phyloP scores from a whole-genome alignment of 1,140 invertebrate genomes.

The Lepeophtheirus salmonis region DNA sequence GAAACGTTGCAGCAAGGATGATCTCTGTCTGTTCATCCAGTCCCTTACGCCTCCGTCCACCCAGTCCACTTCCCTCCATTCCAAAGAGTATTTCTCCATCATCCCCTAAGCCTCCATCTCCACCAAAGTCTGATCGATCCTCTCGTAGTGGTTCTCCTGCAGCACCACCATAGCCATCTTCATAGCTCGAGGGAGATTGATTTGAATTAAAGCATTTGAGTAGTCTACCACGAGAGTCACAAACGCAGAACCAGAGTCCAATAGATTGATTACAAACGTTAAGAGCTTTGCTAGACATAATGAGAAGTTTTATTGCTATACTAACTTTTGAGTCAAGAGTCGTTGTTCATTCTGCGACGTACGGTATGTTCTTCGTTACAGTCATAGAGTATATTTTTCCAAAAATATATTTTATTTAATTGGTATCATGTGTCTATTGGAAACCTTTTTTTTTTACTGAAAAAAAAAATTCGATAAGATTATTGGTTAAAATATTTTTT shows the following conservation, averaged over 20 bases:
- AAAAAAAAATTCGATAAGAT: too few species aligned
- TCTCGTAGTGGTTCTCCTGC: background rate
- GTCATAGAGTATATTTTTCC: too few species aligned
- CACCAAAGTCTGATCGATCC: conserved; percentile 7
- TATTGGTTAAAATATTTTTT: too few species aligned
- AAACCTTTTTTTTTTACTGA: too few species aligned
- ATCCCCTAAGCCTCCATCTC: background rate
- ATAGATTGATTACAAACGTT: background rate
- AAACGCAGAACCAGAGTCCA: conserved; percentile 4
- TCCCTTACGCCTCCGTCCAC: background rate
- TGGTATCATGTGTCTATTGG: too few species aligned
- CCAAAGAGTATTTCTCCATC: background rate
- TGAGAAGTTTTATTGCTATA: too few species aligned
- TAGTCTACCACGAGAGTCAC: background rate
- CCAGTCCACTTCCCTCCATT: background rate
- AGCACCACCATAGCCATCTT: background rate
- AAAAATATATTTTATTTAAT: too few species aligned
- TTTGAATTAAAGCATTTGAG: conserved; percentile 8
- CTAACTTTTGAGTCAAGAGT: too few species aligned
- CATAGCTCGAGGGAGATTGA: background rate
- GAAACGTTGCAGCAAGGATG: conserved; percentile 14
- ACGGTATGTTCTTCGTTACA: too few species aligned
- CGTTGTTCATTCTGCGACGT: too few species aligned
- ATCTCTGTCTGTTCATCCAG: conserved; percentile 12
- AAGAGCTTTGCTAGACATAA: background rate